These are phyloP conservation scores for Rhabdomys pumilio DNA, from an alignment of 2,797 vertebrate genomes.

Conservation along the genomic window DNA sequence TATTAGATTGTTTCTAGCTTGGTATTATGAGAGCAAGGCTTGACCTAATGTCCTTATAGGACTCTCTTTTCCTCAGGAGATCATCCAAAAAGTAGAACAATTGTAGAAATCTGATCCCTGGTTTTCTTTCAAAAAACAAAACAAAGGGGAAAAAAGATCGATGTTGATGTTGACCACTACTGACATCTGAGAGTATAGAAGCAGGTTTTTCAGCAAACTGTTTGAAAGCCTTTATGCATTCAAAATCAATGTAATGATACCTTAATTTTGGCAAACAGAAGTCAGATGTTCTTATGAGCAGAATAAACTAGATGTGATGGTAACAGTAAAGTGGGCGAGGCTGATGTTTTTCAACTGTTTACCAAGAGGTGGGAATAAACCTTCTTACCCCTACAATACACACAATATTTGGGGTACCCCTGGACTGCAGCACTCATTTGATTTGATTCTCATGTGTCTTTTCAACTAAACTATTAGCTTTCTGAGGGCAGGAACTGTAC, in stretches of 20 bases:
- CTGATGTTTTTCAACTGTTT: not conserved
- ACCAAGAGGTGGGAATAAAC: not conserved
- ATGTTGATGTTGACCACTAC: slow-evolving; percentile 2
- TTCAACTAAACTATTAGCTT: slow-evolving; percentile 44
- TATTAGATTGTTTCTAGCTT: slow-evolving; percentile 37
- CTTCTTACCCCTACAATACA: not conserved
- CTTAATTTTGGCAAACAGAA: slow-evolving; percentile 60
- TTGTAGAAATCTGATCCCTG: not conserved
- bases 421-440: not conserved
- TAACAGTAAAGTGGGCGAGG: slow-evolving; percentile 46
- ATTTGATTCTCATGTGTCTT: slow-evolving; percentile 34
- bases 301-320: slow-evolving; percentile 46
- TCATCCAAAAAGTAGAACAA: not conserved
- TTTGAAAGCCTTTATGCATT: slow-evolving; percentile 56
- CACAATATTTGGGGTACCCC: not conserved
- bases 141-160: not conserved
- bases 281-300: slow-evolving; percentile 43
- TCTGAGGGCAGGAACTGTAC: not conserved
- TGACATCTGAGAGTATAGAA: slow-evolving; percentile 32
- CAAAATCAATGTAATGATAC: slow-evolving; percentile 29
- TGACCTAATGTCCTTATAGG: slow-evolving; percentile 9
- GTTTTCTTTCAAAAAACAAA: slow-evolving; percentile 21
- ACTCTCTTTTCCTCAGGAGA: not conserved
- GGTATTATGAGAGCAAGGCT: not conserved
- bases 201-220: slow-evolving; percentile 13